Base-by-base conservation (phyloP, 2,888 invertebrate species). In the Clistopyga incitator region DNA sequence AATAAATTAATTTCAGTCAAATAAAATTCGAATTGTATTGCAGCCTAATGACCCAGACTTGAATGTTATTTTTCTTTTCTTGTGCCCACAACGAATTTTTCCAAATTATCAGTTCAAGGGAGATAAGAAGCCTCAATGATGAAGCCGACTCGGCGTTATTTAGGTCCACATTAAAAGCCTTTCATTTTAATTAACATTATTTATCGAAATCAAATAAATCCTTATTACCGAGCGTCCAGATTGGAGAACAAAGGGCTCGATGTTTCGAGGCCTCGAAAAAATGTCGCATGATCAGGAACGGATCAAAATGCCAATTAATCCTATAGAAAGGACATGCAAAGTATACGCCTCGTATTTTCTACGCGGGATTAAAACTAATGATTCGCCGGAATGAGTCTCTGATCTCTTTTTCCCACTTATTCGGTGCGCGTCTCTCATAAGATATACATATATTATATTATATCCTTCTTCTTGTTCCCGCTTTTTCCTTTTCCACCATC, bases 361-460 rank as follows among this genome's bases (percentile, higher is more conserved):
- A 78, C 56, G 71, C 75, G 65, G 25, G 50, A 81, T 70, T 78
- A 78, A n/a, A 74, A 72, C 74, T 74, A 81, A 78, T 75, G 78
- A 71, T 78, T 72, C 75, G 78, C 82, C 77, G 68, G 78, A 83
- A 78, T 83, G 83, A 85, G 83, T 85, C 80, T 81, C 72, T 83
- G 79, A 83, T 85, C 76, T 80, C 80, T 72, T 78, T 72, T 74
- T 72, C 72, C 74, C 68, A 56, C 68, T 77, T 74, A 61, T 54
- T 70, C 75, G 47, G 45, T 45, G 74, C 52, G 56, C 77, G 77
- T 52, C 29, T 67, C 52, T 70, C 54, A 42, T 52, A 67, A 47
- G 52, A 76, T 65, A 23, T 72, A 72, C 68, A 61, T 59, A 59
- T 45, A 23, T 10, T 20, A 70, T 70, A 59, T 45, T 20, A 70